phyloP scores from a whole-genome alignment of 2,888 invertebrate species.

The Phymatocera aterrima region DNA sequence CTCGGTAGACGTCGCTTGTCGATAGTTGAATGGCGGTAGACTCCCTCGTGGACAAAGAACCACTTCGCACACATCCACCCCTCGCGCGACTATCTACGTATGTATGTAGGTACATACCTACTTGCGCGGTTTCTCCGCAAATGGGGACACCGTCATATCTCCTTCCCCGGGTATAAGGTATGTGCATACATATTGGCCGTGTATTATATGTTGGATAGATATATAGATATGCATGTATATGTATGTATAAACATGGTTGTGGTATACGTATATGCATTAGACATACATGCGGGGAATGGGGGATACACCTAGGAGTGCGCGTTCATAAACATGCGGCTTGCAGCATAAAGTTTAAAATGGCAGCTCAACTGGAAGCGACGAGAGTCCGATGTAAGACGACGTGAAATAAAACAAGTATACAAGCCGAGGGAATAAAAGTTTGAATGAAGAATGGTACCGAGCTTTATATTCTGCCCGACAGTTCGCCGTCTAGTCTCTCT shows the following conservation, averaged over 20 bases:
- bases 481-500: constrained; percentile 42
- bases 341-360: constrained; percentile 40
- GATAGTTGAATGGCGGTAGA: constrained; percentile 26
- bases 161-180: not conserved
- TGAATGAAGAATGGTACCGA: constrained; percentile 43
- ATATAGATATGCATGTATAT: not conserved
- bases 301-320: constrained; percentile 5
- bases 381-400: constrained; percentile 43
- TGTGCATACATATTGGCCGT: not conserved
- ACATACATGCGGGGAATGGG: too few species aligned
- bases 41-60: constrained; percentile 13
- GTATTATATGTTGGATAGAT: too few species aligned
- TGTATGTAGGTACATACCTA: not conserved
- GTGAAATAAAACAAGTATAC: constrained; percentile 37
- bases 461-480: constrained; percentile 42
- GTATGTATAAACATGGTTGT: not conserved
- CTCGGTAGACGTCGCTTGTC: constrained; percentile 16
- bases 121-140: not conserved
- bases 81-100: not conserved
- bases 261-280: not conserved
- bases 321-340: constrained; percentile 40
- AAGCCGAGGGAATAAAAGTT: constrained; percentile 42
- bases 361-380: constrained; percentile 38
- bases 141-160: constrained; percentile 29
- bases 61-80: constrained; percentile 9